Conservation (phyloP, 1,140 invertebrate species). For the Melipona quadrifasciata region DNA sequence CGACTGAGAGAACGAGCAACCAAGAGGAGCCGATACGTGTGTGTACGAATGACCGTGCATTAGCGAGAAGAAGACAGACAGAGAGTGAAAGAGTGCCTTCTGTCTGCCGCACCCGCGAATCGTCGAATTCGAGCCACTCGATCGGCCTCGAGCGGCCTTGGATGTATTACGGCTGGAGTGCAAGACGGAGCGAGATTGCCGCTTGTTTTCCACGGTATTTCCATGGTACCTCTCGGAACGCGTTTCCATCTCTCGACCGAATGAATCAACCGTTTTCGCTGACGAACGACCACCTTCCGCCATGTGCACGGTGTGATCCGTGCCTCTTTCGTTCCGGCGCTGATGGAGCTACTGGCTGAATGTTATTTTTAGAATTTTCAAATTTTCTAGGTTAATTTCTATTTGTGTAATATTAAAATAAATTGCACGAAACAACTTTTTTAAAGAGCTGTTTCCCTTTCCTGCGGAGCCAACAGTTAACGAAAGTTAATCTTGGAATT, state of each 20-base stretch:
- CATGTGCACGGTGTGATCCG: not conserved
- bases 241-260: not conserved
- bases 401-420: too few species aligned
- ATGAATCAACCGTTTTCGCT: not conserved
- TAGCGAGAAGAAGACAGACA: not conserved
- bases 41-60: not conserved
- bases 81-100: constrained; percentile 18
- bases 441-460: too few species aligned
- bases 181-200: constrained; percentile 44
- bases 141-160: constrained; percentile 69
- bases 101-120: constrained; percentile 45
- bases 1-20: constrained; percentile 10
- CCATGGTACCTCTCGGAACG: not conserved
- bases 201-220: constrained; percentile 41
- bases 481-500: too few species aligned
- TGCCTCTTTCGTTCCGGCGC: not conserved
- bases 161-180: constrained; percentile 25
- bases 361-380: not conserved
- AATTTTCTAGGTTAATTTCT: too few species aligned
- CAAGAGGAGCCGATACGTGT: not conserved
- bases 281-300: too few species aligned
- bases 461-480: too few species aligned
- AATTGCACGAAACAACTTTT: too few species aligned
- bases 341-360: not conserved
- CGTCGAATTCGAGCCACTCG: constrained; percentile 65